phyloP scores from a whole-genome alignment of 2,797 vertebrate species.

The Crypturellus tataupa region DNA sequence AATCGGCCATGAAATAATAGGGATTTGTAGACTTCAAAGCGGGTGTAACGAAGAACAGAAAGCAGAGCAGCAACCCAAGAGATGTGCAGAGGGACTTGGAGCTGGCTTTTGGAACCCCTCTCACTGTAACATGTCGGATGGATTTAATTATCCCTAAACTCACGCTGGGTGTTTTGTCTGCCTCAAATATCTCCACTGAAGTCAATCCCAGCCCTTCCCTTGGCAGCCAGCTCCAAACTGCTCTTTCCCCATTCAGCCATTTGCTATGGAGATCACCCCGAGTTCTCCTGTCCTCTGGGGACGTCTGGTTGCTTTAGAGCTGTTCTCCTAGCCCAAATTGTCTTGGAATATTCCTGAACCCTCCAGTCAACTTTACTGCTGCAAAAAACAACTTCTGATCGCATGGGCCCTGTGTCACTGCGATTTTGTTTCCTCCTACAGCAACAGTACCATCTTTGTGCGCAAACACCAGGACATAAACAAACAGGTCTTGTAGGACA shows the following conservation, averaged over 20 bases:
- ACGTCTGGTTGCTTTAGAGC: neutral
- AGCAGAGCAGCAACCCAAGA: slow-evolving; percentile 34
- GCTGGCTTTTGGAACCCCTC: neutral
- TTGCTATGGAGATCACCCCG: neutral
- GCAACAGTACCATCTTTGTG: slow-evolving; percentile 65
- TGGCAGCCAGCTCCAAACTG: neutral
- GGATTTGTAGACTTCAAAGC: slow-evolving; percentile 69
- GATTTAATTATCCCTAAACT: slow-evolving; percentile 49
- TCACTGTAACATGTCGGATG: neutral
- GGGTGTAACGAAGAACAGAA: slow-evolving; percentile 11
- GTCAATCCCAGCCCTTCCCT: slow-evolving; percentile 18
- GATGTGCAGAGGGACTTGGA: slow-evolving; percentile 17
- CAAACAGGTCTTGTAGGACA: slow-evolving; percentile 56
- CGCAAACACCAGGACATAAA: slow-evolving; percentile 36
- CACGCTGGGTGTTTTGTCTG: neutral
- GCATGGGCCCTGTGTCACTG: neutral
- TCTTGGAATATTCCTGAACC: slow-evolving; percentile 17
- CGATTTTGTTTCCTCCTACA: neutral
- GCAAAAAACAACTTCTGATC: slow-evolving; percentile 24
- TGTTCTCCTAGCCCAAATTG: neutral
- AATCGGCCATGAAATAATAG: slow-evolving; percentile 59
- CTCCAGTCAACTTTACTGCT: neutral
- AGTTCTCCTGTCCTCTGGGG: neutral
- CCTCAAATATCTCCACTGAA: neutral
- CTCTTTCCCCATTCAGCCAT: neutral